Evolutionary conservation across 2,888 invertebrate genomes (phyloP).

Genomic region (Drosophila differens): DNA sequence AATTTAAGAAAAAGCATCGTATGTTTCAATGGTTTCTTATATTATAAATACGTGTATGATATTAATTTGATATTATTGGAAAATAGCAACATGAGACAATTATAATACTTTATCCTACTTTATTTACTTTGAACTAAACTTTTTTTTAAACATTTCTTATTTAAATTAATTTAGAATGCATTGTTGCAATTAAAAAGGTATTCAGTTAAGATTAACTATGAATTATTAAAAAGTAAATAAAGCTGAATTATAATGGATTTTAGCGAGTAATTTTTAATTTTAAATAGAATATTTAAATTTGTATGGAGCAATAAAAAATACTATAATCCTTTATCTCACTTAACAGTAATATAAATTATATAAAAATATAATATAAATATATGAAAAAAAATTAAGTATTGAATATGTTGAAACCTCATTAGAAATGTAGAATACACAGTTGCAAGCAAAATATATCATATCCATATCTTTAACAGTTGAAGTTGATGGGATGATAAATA

Average conservation of each 20-base stretch:
- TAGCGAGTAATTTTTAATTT: not conserved
- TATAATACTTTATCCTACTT: not conserved
- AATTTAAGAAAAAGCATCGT: not conserved
- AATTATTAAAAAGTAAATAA: no score
- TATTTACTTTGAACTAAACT: not conserved
- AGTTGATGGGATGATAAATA: not conserved
- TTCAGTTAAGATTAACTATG: not conserved
- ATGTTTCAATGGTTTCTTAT: not conserved
- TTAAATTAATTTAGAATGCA: not conserved
- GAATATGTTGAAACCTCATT: no score
- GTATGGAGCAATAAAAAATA: not conserved
- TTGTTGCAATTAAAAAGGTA: not conserved
- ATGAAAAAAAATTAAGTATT: not conserved
- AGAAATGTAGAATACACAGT: not conserved
- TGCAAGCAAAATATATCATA: not conserved
- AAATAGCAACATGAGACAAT: not conserved
- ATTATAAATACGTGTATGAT: not conserved
- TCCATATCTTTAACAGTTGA: not conserved
- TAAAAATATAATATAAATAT: not conserved
- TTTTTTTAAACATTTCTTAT: not conserved
- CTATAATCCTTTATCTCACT: accelerated
- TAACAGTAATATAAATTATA: not conserved
- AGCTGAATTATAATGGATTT: not conserved
- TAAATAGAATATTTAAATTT: not conserved
- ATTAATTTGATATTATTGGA: not conserved